Base-by-base conservation (phyloP, 1,140 invertebrate species). In the Laupala kohalensis region DNA sequence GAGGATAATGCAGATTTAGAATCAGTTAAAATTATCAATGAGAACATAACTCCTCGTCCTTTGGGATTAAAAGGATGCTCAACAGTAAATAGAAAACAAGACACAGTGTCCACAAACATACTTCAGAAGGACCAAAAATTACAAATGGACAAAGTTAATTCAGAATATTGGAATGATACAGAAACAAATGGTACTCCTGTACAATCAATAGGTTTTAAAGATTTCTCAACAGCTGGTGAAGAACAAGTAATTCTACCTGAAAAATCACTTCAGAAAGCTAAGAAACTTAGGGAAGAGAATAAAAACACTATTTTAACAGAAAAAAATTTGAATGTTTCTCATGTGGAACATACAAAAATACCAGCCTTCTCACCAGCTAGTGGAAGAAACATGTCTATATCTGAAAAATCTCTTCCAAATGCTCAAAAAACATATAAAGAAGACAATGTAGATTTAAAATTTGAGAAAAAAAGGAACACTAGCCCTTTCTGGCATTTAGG, bases 151-250 rank as follows among this genome's bases (percentile, higher is more conserved):
- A 12, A 12, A 62, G 37, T 9, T 19, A 12, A 12, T 12, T 19
- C 37, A 62, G 37, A 12, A 62, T 62, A 12, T 62, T 19, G 37
- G 19, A 19, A 62, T 62, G 9, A 12, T 62, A 9, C 37, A 9
- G 6, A 9, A 19, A 19, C 19, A n/a, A n/a, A n/a, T n/a, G n/a
- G n/a, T n/a, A n/a, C n/a, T n/a, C n/a, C n/a, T n/a, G n/a, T n/a
- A n/a, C n/a, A n/a, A n/a, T n/a, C n/a, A n/a, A n/a, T n/a, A n/a
- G n/a, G 4, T 12, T 9, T 65, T 65, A n/a, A 4, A 5, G 25
- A 68, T 6, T 73, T 71, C 25, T 70, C 27, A 73, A 82, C 80
- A 28, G 81, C 79, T 12, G 74, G 74, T 72, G 81, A 80, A 68
- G 76, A 74, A 69, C 69, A 71, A 29, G 73, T 79, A 6, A 62